A percentile compares a stretch with the other conserved stretches of the same genome.
Conservation (phyloP, 1,140 invertebrate genomes). For the Zelostemma sp. region DNA sequence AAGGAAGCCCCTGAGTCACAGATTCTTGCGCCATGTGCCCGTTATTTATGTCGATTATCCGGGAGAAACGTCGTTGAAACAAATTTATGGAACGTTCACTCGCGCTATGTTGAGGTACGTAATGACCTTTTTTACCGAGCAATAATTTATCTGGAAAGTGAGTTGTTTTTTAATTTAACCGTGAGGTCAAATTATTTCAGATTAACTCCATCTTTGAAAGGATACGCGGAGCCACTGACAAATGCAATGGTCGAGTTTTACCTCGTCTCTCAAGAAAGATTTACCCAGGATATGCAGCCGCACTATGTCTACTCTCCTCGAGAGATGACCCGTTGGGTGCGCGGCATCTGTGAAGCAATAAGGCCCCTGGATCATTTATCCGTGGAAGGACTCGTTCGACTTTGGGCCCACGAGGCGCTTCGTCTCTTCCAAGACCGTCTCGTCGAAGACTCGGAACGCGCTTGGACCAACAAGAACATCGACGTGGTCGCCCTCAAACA, state of each 20-base stretch:
- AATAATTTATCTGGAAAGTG: no score
- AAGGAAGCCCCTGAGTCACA: slow-evolving; percentile 95
- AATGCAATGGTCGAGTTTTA: slow-evolving; percentile 99
- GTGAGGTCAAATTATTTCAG: slow-evolving; percentile 24
- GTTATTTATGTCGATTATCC: slow-evolving; percentile 99
- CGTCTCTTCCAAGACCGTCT: slow-evolving; percentile 97
- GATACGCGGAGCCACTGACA: slow-evolving; percentile 96
- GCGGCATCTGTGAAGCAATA: slow-evolving; percentile 99
- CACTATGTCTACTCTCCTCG: slow-evolving; percentile 99
- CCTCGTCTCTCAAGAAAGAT: slow-evolving; percentile 94
- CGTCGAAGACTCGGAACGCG: slow-evolving; percentile 93
- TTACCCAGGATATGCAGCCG: slow-evolving; percentile 99
- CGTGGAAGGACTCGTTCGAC: slow-evolving; percentile 93
- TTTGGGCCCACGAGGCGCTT: slow-evolving; percentile 99
- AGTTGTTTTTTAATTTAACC: no score
- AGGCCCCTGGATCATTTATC: slow-evolving; percentile 91
- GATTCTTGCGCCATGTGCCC: slow-evolving; percentile 94
- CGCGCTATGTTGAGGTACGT: slow-evolving; percentile 91
- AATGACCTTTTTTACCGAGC: no score
- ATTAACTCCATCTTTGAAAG: slow-evolving; percentile 88
- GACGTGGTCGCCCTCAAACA: slow-evolving; percentile 94
- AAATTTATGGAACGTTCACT: slow-evolving; percentile 99
- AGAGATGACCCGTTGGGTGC: slow-evolving; percentile 99
- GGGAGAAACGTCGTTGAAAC: slow-evolving; percentile 95
- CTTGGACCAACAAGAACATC: slow-evolving; percentile 99